Evolutionary conservation across 2,888 invertebrate genomes (phyloP).

Genomic region (Rhamphomyia laevipes): DNA sequence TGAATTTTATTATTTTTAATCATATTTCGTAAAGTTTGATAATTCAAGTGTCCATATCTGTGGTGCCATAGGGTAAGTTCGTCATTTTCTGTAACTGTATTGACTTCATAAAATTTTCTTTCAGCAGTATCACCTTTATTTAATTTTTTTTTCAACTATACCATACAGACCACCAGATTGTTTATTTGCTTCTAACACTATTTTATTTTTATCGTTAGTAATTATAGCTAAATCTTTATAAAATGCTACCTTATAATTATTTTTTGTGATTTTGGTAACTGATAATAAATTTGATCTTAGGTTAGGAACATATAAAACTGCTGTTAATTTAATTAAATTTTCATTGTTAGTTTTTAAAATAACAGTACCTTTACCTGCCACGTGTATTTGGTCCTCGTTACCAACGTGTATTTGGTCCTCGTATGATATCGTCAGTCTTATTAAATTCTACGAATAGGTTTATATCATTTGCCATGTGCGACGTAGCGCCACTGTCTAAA

Average conservation of each 20-base stretch:
- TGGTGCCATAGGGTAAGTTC: too few species aligned
- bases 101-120: too few species aligned
- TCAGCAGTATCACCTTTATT: too few species aligned
- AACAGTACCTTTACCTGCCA: background rate
- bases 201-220: too few species aligned
- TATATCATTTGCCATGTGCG: background rate
- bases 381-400: background rate
- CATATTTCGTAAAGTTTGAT: background rate
- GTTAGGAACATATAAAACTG: background rate
- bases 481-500: background rate
- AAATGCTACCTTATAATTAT: too few species aligned
- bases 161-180: too few species aligned
- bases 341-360: background rate
- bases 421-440: background rate
- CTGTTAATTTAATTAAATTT: background rate
- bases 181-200: too few species aligned
- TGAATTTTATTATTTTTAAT: background rate
- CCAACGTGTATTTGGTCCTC: background rate
- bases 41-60: too few species aligned
- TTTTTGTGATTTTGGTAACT: too few species aligned
- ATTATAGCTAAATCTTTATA: too few species aligned
- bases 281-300: background rate
- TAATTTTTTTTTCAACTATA: too few species aligned
- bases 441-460: background rate
- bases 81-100: too few species aligned